Percentiles rank a stretch among this genome's conserved stretches.
Evolutionary conservation across 2,888 invertebrate genomes (phyloP).

Genomic region (Thereva nobilitata): DNA sequence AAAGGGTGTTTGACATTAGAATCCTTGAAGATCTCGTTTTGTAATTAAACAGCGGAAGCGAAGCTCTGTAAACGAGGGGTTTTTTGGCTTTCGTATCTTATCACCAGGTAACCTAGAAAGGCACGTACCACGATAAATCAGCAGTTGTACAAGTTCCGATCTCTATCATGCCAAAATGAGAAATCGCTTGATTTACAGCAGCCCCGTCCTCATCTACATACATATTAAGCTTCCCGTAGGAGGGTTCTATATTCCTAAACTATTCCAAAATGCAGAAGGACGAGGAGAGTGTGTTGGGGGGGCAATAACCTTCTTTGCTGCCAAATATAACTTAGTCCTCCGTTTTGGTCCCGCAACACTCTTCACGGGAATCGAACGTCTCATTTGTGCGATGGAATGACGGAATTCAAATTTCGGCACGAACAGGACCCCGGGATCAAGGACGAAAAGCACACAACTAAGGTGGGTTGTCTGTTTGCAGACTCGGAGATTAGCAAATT

Average conservation of each 20-base stretch:
- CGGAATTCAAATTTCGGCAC: conserved; percentile 28
- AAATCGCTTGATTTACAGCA: conserved; percentile 34
- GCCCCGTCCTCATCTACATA: conserved; percentile 33
- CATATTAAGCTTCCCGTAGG: conserved; percentile 21
- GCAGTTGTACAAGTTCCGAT: conserved; percentile 34
- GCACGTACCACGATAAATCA: conserved; percentile 32
- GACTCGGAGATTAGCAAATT: conserved; percentile 17
- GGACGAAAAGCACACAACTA: neutral
- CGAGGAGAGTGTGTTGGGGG: no score
- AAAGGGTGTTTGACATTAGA: conserved; percentile 17
- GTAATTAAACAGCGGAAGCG: no score
- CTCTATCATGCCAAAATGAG: conserved; percentile 31
- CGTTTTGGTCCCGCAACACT: no score
- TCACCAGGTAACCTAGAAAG: conserved; percentile 11
- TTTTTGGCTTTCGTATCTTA: no score
- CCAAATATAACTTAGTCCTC: no score
- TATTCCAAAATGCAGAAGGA: conserved; percentile 3
- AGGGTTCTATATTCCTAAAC: conserved; percentile 13
- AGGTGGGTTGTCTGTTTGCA: conserved; percentile 12
- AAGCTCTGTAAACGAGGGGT: no score
- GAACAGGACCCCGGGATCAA: conserved; percentile 16
- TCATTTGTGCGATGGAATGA: conserved; percentile 19
- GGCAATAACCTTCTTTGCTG: no score
- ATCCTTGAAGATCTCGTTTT: conserved; percentile 6
- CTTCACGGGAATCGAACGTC: conserved; percentile 22